A percentile compares a stretch with the other conserved stretches of the same genome.
These are phyloP conservation scores for Drosophila pectinifera DNA, from an alignment of 1,140 invertebrate genomes.

Conservation along the genomic window DNA sequence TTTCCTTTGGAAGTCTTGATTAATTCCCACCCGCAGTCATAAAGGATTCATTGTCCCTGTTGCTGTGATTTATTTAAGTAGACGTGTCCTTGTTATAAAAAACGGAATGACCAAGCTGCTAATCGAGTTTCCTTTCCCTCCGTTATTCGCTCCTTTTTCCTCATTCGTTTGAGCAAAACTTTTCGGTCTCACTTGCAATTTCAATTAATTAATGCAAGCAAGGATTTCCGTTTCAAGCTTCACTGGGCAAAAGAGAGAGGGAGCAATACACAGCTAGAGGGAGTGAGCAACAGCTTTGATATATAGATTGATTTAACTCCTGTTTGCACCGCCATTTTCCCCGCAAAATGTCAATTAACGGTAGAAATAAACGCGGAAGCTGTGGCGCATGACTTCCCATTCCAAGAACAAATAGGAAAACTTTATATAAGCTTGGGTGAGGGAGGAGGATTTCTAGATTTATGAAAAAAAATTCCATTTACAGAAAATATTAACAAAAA, in stretches of 20 bases:
- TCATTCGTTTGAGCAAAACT: slow-evolving; percentile 9
- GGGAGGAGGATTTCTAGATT: background rate
- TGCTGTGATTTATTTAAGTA: slow-evolving; percentile 43
- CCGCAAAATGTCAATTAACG: slow-evolving; percentile 40
- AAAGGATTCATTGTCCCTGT: slow-evolving; percentile 32
- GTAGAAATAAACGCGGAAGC: background rate
- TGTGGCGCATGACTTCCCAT: background rate
- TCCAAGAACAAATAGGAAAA: slow-evolving; percentile 13
- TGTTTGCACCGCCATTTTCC: background rate
- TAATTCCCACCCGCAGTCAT: slow-evolving; percentile 44
- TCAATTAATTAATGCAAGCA: slow-evolving; percentile 63
- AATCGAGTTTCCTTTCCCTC: slow-evolving; percentile 30
- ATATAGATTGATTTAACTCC: slow-evolving; percentile 26
- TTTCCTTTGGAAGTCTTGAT: slow-evolving; percentile 50
- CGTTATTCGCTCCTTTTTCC: background rate
- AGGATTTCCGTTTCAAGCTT: slow-evolving; percentile 45
- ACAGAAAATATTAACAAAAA: too few species aligned
- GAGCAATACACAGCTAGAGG: too few species aligned
- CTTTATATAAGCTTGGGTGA: slow-evolving; percentile 35
- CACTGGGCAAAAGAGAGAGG: background rate
- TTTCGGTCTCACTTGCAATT: slow-evolving; percentile 51
- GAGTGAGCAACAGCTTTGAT: slow-evolving; percentile 10
- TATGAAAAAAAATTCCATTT: background rate
- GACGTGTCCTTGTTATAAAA: slow-evolving; percentile 23
- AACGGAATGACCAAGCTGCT: slow-evolving; percentile 20